phyloP scores from a whole-genome alignment of 2,888 invertebrate species.

The Leptura quadrifasciata region DNA sequence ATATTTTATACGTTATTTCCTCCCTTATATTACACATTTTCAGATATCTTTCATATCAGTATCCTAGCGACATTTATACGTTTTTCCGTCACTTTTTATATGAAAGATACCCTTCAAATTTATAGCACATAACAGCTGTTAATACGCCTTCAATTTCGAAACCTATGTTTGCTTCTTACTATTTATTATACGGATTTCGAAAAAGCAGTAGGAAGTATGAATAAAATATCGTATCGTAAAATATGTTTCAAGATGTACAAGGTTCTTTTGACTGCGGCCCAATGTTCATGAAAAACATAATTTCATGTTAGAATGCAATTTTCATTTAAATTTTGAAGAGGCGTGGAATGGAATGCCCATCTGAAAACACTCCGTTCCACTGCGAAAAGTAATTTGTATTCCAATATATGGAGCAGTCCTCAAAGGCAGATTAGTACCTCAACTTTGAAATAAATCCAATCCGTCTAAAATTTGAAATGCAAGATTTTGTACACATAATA shows the following conservation, averaged over 20 bases:
- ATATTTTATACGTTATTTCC: conserved; percentile 31
- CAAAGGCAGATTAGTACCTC: too few species aligned
- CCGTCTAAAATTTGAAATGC: too few species aligned
- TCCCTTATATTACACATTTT: conserved; percentile 18
- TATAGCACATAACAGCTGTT: conserved; percentile 36
- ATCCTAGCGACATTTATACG: conserved; percentile 34
- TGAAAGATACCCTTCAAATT: conserved; percentile 26
- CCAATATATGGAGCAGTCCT: too few species aligned
- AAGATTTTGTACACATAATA: too few species aligned
- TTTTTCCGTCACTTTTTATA: conserved; percentile 40
- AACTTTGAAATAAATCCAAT: too few species aligned
- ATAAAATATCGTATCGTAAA: neutral
- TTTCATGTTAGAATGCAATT: too few species aligned
- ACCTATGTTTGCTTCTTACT: conserved; percentile 26
- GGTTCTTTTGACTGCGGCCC: neutral
- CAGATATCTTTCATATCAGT: conserved; percentile 36
- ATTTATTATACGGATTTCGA: conserved; percentile 14
- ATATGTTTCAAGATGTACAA: neutral
- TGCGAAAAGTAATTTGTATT: too few species aligned
- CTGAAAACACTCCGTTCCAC: too few species aligned
- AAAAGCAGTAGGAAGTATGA: conserved; percentile 7
- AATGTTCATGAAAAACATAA: too few species aligned
- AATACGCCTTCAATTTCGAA: conserved; percentile 35
- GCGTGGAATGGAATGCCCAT: too few species aligned
- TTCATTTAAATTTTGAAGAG: too few species aligned